A percentile compares a stretch with the other conserved stretches of the same genome.
Evolutionary conservation across 2,113 vertebrate species (phyloP).

Genomic region (Eurystomus gularis): DNA sequence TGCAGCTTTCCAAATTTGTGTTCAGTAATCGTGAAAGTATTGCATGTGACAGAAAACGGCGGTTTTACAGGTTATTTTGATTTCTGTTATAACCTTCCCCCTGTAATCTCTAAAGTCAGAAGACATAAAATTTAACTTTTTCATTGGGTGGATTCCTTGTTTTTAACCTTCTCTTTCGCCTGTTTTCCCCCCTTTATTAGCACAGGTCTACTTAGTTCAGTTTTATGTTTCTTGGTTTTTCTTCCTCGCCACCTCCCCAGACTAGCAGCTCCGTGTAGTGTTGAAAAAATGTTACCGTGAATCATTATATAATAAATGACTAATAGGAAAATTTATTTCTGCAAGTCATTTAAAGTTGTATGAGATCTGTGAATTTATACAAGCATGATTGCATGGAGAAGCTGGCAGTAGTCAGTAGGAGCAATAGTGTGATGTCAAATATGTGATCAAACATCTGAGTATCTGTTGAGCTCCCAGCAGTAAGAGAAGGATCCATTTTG

Average conservation of each 20-base stretch:
- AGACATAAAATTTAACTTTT: background rate
- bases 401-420: conserved; percentile 55
- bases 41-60: background rate
- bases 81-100: background rate
- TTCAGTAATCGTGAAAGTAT: background rate
- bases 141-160: background rate
- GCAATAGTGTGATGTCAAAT: conserved; percentile 51
- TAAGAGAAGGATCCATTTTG: conserved; percentile 64
- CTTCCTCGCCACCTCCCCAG: background rate
- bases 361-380: conserved; percentile 7
- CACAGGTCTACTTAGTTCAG: background rate
- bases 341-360: conserved; percentile 19
- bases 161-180: background rate
- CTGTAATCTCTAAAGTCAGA: background rate
- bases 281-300: background rate
- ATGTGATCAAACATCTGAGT: conserved; percentile 29
- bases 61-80: background rate
- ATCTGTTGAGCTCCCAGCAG: conserved; percentile 49
- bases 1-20: conserved; percentile 4
- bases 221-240: background rate
- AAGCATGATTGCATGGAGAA: conserved; percentile 7
- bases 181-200: background rate
- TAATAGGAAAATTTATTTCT: conserved; percentile 8
- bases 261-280: background rate
- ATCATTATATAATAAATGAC: conserved; percentile 15